phyloP scores from a whole-genome alignment of 37 sponge, comb jelly and placozoan species.

The Ephydatia muelleri region DNA sequence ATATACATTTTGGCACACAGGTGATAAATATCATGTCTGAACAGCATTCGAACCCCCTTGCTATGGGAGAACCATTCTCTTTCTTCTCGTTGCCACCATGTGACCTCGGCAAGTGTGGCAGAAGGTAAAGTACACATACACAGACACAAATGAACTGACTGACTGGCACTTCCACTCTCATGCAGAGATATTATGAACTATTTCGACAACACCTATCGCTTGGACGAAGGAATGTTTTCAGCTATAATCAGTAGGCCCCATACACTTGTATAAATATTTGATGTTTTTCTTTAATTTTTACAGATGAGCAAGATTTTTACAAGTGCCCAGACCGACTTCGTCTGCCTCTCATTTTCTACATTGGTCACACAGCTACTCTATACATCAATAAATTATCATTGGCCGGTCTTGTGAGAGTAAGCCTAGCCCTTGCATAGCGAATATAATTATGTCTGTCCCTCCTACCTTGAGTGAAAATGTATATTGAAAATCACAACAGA shows the following conservation, averaged over 20 bases:
- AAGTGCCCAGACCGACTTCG: conserved; percentile 77
- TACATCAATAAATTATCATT: conserved; percentile 80
- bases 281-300: background rate
- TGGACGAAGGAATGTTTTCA: conserved; percentile 75
- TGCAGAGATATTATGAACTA: conserved; percentile 75
- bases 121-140: background rate
- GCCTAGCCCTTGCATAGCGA: too few relatives aligned
- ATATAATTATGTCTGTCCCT: too few relatives aligned
- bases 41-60: background rate
- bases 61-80: background rate
- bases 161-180: background rate
- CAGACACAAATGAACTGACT: background rate
- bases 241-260: conserved; percentile 54
- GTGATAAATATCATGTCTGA: background rate
- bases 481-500: too few relatives aligned
- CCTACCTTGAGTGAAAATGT: too few relatives aligned
- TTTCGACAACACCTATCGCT: conserved; percentile 78
- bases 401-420: conserved; percentile 41
- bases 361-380: conserved; percentile 73
- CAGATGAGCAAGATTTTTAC: conserved; percentile 66
- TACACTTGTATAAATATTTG: too few relatives aligned
- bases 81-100: conserved; percentile 12
- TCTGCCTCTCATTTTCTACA: conserved; percentile 75
- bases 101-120: background rate
- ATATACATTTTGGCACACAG: too few relatives aligned